phyloP scores from a whole-genome alignment of 2,113 vertebrate species.

The Odontesthes bonariensis region DNA sequence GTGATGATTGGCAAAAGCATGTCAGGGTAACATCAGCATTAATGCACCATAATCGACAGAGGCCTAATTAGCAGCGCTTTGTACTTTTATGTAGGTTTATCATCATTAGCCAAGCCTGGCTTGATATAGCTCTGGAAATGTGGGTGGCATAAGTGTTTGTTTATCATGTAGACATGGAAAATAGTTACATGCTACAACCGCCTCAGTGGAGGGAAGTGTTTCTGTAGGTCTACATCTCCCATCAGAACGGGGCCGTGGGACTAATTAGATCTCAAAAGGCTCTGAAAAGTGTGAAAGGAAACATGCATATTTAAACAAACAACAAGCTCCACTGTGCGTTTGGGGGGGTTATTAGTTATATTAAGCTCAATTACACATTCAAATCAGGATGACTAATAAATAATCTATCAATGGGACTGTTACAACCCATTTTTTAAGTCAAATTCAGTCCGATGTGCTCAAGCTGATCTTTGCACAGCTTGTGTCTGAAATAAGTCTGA shows the following conservation, averaged over 20 bases:
- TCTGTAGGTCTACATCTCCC: slow-evolving; percentile 44
- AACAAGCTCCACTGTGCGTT: slow-evolving; percentile 12
- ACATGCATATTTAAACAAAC: slow-evolving; percentile 49
- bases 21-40: slow-evolving; percentile 68
- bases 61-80: slow-evolving; percentile 77
- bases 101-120: slow-evolving; percentile 77
- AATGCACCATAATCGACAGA: slow-evolving; percentile 73
- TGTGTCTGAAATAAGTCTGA: not conserved
- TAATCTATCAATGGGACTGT: slow-evolving; percentile 56
- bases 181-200: slow-evolving; percentile 77
- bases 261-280: slow-evolving; percentile 67
- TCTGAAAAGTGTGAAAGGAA: slow-evolving; percentile 37
- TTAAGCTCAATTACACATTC: slow-evolving; percentile 42
- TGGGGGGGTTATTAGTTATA: not conserved
- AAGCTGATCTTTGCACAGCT: not conserved
- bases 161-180: slow-evolving; percentile 74
- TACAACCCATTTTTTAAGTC: slow-evolving; percentile 24
- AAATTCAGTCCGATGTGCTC: not conserved
- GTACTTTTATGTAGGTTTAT: slow-evolving; percentile 72
- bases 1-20: slow-evolving; percentile 69
- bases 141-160: slow-evolving; percentile 74
- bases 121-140: slow-evolving; percentile 42
- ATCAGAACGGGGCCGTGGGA: slow-evolving; percentile 31
- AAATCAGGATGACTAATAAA: slow-evolving; percentile 50
- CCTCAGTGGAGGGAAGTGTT: slow-evolving; percentile 25